Base-by-base conservation (phyloP, 2,113 vertebrate genomes). In the Gila orcuttii region DNA sequence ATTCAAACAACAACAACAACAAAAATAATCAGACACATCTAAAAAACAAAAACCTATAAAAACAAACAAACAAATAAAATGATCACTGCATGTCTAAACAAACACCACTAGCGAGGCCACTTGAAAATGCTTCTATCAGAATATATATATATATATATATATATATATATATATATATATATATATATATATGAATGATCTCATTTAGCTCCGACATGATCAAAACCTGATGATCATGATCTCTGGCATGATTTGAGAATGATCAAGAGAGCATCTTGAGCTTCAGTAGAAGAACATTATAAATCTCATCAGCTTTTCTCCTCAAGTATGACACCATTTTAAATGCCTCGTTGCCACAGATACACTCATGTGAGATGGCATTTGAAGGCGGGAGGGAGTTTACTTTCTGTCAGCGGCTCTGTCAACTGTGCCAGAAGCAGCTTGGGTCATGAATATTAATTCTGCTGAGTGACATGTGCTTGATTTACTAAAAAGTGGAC, bases 401-500 rank as follows among this genome's bases (percentile, higher is more conserved):
- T 79, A 62, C 23, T 60, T 76, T 76, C 74, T 52, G 74, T 52
- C 47, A 52, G 45, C 74, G 36, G 68, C 47, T 75, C 71, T 75
- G 71, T 75, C 71, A 75, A 47, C 71, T 75, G 71, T 75, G 42
- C 71, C 50, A 57, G 52, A 28, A 78, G 50, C 50, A 57, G 75
- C 17, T 19, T 79, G 77, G 52, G 52, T 79, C 55, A 79, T 60
- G 55, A 79, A 79, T 79, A 79, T 79, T 60, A 60, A 79, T 79
- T 36, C 52, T 39, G 21, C 36, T n/a, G 31, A 15, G 19, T 17
- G 33, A 60, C 77, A 62, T 79, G 12, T 7, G 2, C 55, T 25
- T 59, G 57, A 42, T 60, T 62, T 62, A 42, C 33, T 42, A 13
- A 62, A 42, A 57, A 25, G 52, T 59, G 57, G 77, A 62, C 77